phyloP scores from a whole-genome alignment of 2,797 vertebrate genomes.

The Otolemur crassicaudatus region DNA sequence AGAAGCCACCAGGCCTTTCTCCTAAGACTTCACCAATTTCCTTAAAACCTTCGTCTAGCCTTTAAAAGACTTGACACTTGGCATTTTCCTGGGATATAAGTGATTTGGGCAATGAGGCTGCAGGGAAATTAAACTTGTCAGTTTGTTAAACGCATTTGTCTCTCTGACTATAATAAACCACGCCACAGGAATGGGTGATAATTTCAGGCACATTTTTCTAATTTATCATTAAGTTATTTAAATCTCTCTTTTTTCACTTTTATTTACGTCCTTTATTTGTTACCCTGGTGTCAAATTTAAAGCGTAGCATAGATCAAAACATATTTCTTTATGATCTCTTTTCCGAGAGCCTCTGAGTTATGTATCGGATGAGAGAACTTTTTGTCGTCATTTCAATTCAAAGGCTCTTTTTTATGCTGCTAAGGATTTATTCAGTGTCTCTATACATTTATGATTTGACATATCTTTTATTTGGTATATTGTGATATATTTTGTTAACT shows the following conservation, averaged over 20 bases:
- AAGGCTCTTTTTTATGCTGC: background rate
- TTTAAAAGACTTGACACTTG: slow-evolving; percentile 78
- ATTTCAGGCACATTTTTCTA: slow-evolving; percentile 77
- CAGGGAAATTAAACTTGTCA: slow-evolving; percentile 87
- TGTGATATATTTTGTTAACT: background rate
- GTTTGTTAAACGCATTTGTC: slow-evolving; percentile 84
- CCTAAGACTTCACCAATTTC: slow-evolving; percentile 59
- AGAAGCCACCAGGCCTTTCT: background rate
- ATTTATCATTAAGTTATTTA: slow-evolving; percentile 78
- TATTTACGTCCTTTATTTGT: slow-evolving; percentile 48
- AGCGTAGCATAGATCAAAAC: background rate
- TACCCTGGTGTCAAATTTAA: slow-evolving; percentile 18
- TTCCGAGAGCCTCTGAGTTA: background rate
- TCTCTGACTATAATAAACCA: slow-evolving; percentile 82
- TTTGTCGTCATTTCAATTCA: background rate
- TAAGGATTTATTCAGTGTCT: background rate
- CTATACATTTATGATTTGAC: background rate
- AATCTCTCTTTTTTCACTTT: slow-evolving; percentile 19
- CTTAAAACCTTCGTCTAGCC: slow-evolving; percentile 66
- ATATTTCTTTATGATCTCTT: background rate
- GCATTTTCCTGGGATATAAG: slow-evolving; percentile 82
- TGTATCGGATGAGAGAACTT: background rate
- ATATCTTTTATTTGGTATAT: background rate
- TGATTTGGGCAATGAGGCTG: slow-evolving; percentile 87
- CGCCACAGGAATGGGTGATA: slow-evolving; percentile 64